phyloP scores from a whole-genome alignment of 2,888 invertebrate genomes.

The Synanthedon myopaeformis region DNA sequence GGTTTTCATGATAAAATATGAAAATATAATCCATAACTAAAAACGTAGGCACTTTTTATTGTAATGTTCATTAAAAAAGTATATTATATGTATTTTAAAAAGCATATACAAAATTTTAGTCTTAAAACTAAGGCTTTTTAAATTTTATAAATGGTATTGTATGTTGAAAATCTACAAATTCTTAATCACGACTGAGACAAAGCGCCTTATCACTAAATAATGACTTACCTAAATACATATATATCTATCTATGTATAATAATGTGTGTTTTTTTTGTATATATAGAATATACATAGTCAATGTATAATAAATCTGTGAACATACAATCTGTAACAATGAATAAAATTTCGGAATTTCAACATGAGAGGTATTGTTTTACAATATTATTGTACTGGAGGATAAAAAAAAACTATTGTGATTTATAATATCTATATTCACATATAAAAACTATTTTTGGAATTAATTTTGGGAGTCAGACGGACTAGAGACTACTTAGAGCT shows the following conservation, averaged over 20 bases:
- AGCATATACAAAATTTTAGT: not conserved
- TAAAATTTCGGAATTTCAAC: constrained; percentile 57
- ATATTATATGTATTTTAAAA: not conserved
- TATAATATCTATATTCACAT: constrained; percentile 7
- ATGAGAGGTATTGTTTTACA: constrained; percentile 45
- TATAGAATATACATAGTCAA: constrained; percentile 28
- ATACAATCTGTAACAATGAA: constrained; percentile 37
- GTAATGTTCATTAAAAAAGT: too few species aligned
- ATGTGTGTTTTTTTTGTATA: constrained; percentile 30
- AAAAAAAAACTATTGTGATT: constrained; percentile 11
- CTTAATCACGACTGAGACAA: constrained; percentile 31
- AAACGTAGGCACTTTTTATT: too few species aligned
- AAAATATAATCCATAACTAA: too few species aligned
- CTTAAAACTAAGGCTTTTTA: not conserved
- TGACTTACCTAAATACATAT: constrained; percentile 31
- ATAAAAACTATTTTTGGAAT: constrained; percentile 3
- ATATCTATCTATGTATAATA: constrained; percentile 20
- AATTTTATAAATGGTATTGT: not conserved
- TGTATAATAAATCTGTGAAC: constrained; percentile 36
- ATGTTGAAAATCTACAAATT: not conserved
- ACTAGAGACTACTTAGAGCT: not conserved
- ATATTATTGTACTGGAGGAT: constrained; percentile 46
- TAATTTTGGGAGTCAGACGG: not conserved
- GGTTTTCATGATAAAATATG: too few species aligned
- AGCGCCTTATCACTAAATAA: constrained; percentile 51